Conservation (phyloP, 2,797 vertebrate species). For the Squalus acanthias region DNA sequence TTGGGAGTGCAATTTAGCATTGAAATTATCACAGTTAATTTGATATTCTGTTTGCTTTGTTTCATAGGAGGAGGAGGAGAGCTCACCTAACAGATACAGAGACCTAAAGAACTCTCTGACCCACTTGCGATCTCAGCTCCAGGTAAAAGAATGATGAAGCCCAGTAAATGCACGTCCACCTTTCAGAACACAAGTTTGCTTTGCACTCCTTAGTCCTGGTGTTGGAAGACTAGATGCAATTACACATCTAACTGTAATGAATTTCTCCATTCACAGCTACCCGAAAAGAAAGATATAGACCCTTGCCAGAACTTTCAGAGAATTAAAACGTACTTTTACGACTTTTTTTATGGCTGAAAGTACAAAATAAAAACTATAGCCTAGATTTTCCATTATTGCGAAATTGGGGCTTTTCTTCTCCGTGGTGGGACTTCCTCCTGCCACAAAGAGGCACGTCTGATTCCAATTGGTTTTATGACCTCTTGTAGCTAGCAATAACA, state of each 20-base stretch:
- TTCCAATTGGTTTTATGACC: background rate
- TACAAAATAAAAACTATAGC: background rate
- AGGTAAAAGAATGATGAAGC: slow-evolving; percentile 26
- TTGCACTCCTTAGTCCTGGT: background rate
- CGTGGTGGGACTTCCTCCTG: background rate
- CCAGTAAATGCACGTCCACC: background rate
- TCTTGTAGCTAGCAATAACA: background rate
- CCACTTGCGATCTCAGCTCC: slow-evolving; percentile 37
- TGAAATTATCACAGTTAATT: background rate
- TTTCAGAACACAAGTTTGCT: background rate
- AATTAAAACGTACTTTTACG: background rate
- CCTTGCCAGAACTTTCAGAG: background rate
- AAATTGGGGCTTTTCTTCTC: background rate
- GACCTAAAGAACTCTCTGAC: slow-evolving; percentile 34
- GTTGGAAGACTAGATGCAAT: background rate
- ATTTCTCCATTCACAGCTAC: background rate
- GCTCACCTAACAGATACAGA: slow-evolving; percentile 35
- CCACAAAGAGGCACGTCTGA: background rate
- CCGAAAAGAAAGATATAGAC: background rate
- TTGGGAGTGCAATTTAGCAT: background rate
- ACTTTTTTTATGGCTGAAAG: background rate
- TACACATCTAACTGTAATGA: background rate
- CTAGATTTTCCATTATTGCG: background rate
- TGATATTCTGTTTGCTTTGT: background rate
- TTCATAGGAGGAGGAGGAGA: slow-evolving; percentile 32